These are phyloP conservation scores for Pardosa pseudoannulata DNA, from an alignment of 2,888 invertebrate species.

Conservation along the genomic window DNA sequence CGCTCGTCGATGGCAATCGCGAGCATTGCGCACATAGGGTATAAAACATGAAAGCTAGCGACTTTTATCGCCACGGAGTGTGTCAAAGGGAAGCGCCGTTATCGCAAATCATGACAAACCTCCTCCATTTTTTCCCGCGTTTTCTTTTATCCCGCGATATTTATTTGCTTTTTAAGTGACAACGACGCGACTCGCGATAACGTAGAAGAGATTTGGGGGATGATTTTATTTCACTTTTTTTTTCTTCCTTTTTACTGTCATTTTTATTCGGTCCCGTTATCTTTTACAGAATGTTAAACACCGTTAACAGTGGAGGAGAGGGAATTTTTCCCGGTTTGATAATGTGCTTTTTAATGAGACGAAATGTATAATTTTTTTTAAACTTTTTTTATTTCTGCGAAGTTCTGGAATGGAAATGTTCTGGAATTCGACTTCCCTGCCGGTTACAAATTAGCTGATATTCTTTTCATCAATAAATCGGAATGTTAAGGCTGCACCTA, in stretches of 20 bases:
- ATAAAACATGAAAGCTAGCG: conserved; percentile 58
- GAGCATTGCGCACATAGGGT: conserved; percentile 13
- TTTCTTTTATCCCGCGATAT: conserved; percentile 49
- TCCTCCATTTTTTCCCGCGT: conserved; percentile 30
- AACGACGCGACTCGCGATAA: conserved; percentile 31
- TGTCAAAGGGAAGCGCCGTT: conserved; percentile 56
- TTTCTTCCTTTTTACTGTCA: background rate
- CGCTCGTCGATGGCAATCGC: conserved; percentile 38
- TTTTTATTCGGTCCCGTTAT: conserved; percentile 5
- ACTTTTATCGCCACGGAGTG: conserved; percentile 44
- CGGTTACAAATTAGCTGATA: too few species aligned
- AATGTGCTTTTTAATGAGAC: background rate
- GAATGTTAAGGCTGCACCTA: too few species aligned
- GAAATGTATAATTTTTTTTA: background rate
- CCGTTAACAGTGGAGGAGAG: background rate
- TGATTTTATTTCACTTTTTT: background rate
- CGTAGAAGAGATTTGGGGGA: conserved; percentile 35
- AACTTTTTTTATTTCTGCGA: too few species aligned
- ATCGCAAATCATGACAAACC: conserved; percentile 59
- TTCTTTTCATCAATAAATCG: too few species aligned
- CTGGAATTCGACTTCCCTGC: too few species aligned
- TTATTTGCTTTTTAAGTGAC: conserved; percentile 61
- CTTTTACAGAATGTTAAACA: conserved; percentile 14
- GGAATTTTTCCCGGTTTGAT: background rate
- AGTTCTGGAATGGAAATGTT: too few species aligned